Evolutionary conservation across 1,140 invertebrate genomes (phyloP).

Genomic region (Hydropsyche tenuis): DNA sequence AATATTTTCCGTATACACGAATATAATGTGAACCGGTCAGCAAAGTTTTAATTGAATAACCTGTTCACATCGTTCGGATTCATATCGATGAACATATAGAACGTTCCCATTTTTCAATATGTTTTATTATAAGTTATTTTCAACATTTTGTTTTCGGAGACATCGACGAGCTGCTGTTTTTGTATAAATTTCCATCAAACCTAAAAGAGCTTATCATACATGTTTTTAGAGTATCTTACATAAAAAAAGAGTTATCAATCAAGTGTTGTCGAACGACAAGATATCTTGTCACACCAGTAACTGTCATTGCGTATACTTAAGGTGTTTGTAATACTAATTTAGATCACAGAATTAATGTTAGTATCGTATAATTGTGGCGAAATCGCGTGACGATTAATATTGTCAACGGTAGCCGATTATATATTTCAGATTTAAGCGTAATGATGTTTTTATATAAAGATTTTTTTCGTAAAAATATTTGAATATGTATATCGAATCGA

Average conservation of each 20-base stretch:
- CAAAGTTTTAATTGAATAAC: conserved; percentile 9
- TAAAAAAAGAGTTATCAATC: no score
- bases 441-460: no score
- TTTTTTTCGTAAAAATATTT: conserved; percentile 6
- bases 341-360: conserved; percentile 2
- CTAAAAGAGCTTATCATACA: no score
- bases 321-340: conserved; percentile 22
- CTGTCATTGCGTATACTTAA: not conserved
- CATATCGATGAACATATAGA: not conserved
- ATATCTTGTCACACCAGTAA: not conserved
- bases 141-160: no score
- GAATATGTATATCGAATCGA: conserved; percentile 17
- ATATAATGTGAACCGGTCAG: not conserved
- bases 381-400: conserved; percentile 19
- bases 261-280: not conserved
- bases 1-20: no score
- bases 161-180: no score
- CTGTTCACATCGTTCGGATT: conserved; percentile 1
- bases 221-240: no score
- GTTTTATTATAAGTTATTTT: no score
- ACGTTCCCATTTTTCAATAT: no score
- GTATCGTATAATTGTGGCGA: not conserved
- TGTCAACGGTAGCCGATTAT: conserved; percentile 3
- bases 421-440: no score
- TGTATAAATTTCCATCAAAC: no score